A percentile compares a stretch with the other conserved stretches of the same genome.
These are phyloP conservation scores for Felis chaus DNA, from an alignment of 2,113 vertebrate genomes.

Conservation along the genomic window DNA sequence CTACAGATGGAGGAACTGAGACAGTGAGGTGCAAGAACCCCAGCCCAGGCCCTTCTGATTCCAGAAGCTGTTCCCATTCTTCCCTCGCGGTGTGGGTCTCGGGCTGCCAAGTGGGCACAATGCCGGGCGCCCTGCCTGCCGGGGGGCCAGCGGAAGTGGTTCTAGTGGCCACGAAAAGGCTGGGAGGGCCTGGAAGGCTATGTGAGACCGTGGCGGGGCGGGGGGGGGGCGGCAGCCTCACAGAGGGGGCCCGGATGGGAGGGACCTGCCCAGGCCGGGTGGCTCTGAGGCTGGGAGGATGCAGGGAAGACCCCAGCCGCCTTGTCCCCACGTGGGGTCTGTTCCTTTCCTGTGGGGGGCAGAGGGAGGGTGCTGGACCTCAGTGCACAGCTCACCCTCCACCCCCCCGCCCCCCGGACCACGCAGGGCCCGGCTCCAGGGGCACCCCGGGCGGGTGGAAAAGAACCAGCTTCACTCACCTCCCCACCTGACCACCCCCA, in stretches of 20 bases:
- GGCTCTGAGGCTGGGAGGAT: background rate
- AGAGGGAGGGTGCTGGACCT: background rate
- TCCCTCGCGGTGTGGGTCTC: background rate
- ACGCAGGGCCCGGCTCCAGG: background rate
- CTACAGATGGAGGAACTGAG: background rate
- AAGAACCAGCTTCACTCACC: background rate
- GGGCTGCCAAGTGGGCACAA: background rate
- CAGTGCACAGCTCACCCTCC: background rate
- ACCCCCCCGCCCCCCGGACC: rapidly evolving
- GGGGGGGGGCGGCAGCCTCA: background rate
- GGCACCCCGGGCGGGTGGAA: background rate
- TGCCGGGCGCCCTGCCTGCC: background rate
- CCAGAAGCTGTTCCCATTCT: background rate
- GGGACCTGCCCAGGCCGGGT: background rate
- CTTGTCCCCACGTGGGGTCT: background rate
- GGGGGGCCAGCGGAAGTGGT: background rate
- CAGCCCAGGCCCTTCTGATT: background rate
- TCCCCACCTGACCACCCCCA: background rate
- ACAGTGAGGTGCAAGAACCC: background rate
- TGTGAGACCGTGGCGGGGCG: rapidly evolving
- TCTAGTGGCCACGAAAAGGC: background rate
- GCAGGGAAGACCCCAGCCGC: background rate
- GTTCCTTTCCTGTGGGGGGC: background rate
- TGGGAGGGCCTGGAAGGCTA: background rate
- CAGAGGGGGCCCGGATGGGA: background rate